Percentiles rank a stretch among this genome's conserved stretches.
Evolutionary conservation across 2,888 invertebrate genomes (phyloP).

Genomic region (Melanostoma mellinum): DNA sequence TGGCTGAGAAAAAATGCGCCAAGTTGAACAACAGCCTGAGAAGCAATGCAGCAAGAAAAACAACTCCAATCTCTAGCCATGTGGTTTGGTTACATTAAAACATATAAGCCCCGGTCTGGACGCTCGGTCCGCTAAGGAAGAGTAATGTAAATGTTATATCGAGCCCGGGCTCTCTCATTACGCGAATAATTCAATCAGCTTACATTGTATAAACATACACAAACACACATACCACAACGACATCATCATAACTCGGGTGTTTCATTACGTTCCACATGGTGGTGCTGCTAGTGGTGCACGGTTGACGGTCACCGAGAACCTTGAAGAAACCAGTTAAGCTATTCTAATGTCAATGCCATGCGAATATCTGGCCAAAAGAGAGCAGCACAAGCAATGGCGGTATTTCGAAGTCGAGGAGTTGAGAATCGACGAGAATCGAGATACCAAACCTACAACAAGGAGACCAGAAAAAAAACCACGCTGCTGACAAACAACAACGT

Average conservation of each 20-base stretch:
- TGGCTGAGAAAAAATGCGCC: slow-evolving; percentile 34
- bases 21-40: slow-evolving; percentile 4
- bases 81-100: slow-evolving; percentile 31
- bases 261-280: slow-evolving; percentile 53
- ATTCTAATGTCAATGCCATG: slow-evolving; percentile 82
- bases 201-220: neutral
- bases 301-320: slow-evolving; percentile 77
- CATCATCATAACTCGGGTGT: slow-evolving; percentile 33
- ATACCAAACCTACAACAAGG: slow-evolving; percentile 11
- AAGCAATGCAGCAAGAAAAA: slow-evolving; percentile 1
- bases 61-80: slow-evolving; percentile 1
- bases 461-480: slow-evolving; percentile 1
- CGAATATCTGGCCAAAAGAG: slow-evolving; percentile 67
- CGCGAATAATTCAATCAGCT: slow-evolving; percentile 66
- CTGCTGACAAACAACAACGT: slow-evolving; percentile 63
- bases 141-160: slow-evolving; percentile 47
- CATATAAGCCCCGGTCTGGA: slow-evolving; percentile 6
- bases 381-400: slow-evolving; percentile 22
- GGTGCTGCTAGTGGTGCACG: slow-evolving; percentile 56
- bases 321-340: slow-evolving; percentile 81
- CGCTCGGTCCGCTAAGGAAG: slow-evolving; percentile 6
- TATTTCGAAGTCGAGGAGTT: neutral
- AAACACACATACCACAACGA: slow-evolving; percentile 10
- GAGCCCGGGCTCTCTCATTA: slow-evolving; percentile 57
- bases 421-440: slow-evolving; percentile 21